These are phyloP conservation scores for Himalopsyche kuldschensis DNA, from an alignment of 2,888 invertebrate genomes.

Conservation along the genomic window DNA sequence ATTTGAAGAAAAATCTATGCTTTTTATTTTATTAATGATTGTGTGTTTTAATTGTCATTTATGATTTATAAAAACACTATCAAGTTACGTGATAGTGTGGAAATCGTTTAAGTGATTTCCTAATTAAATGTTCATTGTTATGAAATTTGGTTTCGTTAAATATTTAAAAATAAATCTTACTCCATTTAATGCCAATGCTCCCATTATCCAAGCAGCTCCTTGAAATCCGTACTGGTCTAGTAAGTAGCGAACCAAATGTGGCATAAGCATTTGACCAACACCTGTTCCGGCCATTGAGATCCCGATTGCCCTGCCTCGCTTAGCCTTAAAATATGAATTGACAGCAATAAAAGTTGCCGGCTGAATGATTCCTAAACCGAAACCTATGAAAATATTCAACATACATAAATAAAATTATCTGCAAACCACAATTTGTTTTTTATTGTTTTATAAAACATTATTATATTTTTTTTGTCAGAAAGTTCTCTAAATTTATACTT, in stretches of 20 bases:
- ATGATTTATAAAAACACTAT: too few species aligned
- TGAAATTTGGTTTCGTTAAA: background rate
- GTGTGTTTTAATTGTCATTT: too few species aligned
- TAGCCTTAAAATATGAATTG: slow-evolving; percentile 69
- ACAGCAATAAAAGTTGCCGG: slow-evolving; percentile 73
- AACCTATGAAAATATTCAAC: slow-evolving; percentile 50
- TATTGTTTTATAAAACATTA: too few species aligned
- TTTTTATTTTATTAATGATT: too few species aligned
- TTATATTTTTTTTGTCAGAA: too few species aligned
- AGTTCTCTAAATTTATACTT: too few species aligned
- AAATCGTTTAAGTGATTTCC: too few species aligned
- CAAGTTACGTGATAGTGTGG: too few species aligned
- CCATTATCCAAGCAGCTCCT: slow-evolving; percentile 66
- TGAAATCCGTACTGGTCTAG: slow-evolving; percentile 67
- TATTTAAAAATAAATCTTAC: slow-evolving; percentile 51
- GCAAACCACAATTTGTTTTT: background rate
- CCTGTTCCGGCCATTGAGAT: slow-evolving; percentile 76
- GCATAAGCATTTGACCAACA: slow-evolving; percentile 74
- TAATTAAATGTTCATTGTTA: too few species aligned
- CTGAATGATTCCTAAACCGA: slow-evolving; percentile 71
- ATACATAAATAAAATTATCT: background rate
- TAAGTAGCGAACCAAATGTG: slow-evolving; percentile 68
- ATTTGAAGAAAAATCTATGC: too few species aligned
- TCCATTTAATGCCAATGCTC: slow-evolving; percentile 65
- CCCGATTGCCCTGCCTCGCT: slow-evolving; percentile 73